Percentiles rank a stretch among this genome's conserved stretches.
Evolutionary conservation across 2,888 invertebrate species (phyloP).

Genomic region (Melitaea athalia): DNA sequence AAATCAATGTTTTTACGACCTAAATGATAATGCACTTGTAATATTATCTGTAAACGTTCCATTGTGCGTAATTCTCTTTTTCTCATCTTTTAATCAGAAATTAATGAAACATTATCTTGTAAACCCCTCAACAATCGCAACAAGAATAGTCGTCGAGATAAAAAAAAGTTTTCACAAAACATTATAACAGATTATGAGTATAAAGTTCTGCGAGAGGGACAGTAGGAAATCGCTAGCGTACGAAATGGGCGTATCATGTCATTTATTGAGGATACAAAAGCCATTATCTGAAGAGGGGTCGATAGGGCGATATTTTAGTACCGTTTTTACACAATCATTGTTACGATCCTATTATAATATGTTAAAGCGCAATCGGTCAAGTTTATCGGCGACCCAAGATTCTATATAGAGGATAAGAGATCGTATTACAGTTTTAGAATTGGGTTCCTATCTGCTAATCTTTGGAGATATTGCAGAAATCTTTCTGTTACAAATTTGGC

Average conservation of each 20-base stretch:
- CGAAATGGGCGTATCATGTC: neutral
- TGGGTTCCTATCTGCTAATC: neutral
- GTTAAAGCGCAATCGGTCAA: neutral
- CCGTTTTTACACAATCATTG: slow-evolving; percentile 3
- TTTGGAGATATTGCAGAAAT: neutral
- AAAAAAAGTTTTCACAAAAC: neutral
- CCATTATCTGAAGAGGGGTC: slow-evolving; percentile 14
- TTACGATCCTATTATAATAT: slow-evolving; percentile 6
- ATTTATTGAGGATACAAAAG: slow-evolving; percentile 19
- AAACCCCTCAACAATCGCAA: neutral
- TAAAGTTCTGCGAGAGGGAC: neutral
- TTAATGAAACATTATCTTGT: neutral
- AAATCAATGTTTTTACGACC: no score
- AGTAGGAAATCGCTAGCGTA: neutral
- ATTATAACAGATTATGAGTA: neutral
- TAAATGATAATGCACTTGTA: no score
- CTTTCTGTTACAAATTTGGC: neutral
- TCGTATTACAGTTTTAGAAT: neutral
- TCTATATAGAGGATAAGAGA: neutral
- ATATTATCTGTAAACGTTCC: no score
- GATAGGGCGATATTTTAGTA: slow-evolving; percentile 12
- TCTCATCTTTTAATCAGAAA: no score
- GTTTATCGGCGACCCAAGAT: neutral
- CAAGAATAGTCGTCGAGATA: neutral
- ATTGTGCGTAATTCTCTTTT: no score